Percentiles rank a stretch among this genome's conserved stretches.
phyloP scores from a whole-genome alignment of 2,113 vertebrate species.

The Stegastes partitus region DNA sequence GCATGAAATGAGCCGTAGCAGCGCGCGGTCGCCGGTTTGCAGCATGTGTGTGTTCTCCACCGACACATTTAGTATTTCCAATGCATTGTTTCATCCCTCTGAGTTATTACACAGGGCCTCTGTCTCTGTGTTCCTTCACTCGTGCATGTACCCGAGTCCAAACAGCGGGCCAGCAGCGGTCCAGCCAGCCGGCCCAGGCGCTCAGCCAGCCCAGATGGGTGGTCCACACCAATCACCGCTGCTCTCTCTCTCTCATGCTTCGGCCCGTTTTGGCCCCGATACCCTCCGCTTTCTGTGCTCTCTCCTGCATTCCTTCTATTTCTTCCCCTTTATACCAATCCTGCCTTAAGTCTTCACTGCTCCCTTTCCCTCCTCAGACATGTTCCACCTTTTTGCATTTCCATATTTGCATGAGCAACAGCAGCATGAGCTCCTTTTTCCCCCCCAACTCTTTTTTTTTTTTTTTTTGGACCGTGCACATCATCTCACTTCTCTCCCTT shows the following conservation, averaged over 20 bases:
- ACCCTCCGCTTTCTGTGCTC: conserved; percentile 6
- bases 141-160: conserved; percentile 48
- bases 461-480: too few species aligned
- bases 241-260: conserved; percentile 44
- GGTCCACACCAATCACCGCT: conserved; percentile 71
- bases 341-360: neutral
- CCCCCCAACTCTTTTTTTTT: too few species aligned
- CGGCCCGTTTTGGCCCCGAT: conserved; percentile 48
- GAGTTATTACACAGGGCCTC: conserved; percentile 46
- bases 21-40: neutral
- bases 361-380: too few species aligned
- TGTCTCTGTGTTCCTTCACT: conserved; percentile 52
- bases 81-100: conserved; percentile 30
- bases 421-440: too few species aligned
- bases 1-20: too few species aligned
- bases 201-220: conserved; percentile 78
- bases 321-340: conserved; percentile 4
- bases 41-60: neutral
- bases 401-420: neutral
- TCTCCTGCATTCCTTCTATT: conserved; percentile 19
- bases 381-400: neutral
- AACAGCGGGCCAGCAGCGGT: conserved; percentile 27
- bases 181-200: conserved; percentile 54
- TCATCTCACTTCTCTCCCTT: too few species aligned
- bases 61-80: conserved; percentile 43